Base-by-base conservation (phyloP, 2,888 invertebrate genomes). In the Ischnus inquisitorius region DNA sequence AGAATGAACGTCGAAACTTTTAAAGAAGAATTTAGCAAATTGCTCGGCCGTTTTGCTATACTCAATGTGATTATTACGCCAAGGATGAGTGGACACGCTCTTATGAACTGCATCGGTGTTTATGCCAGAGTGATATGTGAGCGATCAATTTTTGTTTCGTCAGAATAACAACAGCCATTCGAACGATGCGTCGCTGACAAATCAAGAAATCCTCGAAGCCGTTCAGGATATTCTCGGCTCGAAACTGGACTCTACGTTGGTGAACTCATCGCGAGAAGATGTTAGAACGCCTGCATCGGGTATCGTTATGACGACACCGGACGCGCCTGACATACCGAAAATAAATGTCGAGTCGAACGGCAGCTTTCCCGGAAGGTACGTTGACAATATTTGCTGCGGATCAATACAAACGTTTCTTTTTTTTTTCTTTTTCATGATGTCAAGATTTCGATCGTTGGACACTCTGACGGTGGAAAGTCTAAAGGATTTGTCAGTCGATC, bases 1-100 rank as follows among this genome's bases (percentile, higher is more conserved):
- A 82, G 19, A 65, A 85, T 87, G 85, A 85, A 19, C 19, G 43
- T 82, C 41, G 28, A 71, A 68, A 57, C 82, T 12, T 90, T 88
- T 54, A 82, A 86, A n/a, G 75, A 78, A 54, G 89, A 89, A 28
- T 86, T 90, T 12, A 57, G 79, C 0, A 72, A 83, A 16, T 28
- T 90, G 4, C 34, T 90, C 6, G n/a, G 25, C 22, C 87, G 83
- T 6, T 88, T 86, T 78, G 82, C 74, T 8, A 68, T 19, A 12
- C 16, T 22, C 8, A 6, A 46, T 4, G n/a, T 48, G 71, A 64
- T 28, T 43, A 2, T 34, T 3, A 84, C 10, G 12, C 22, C 3
- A 28, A n/a, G 0, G 62, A 28, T 1, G 16, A 60, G 14, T 16
- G 22, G 3, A 12, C 2, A 22, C 8, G 0, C n/a, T 6, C 4